Percentiles rank a stretch among this genome's conserved stretches.
These are phyloP conservation scores for Anarrhichthys ocellatus DNA, from an alignment of 2,113 vertebrate species.

Conservation along the genomic window DNA sequence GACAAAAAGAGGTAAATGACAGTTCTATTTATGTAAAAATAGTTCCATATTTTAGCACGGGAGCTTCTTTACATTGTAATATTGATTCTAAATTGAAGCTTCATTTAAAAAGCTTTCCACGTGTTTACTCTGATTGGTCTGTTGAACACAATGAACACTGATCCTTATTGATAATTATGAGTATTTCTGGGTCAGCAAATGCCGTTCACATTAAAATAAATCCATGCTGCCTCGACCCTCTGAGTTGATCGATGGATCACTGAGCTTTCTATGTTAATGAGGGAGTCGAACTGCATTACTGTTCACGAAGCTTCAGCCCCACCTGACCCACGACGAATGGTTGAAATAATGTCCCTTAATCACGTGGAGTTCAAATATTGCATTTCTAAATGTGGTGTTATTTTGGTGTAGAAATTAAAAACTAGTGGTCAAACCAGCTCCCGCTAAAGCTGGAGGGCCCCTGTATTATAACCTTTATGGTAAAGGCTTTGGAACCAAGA, in stretches of 20 bases:
- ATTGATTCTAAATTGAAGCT: not conserved
- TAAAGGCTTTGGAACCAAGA: too few species aligned
- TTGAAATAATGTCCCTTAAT: not conserved
- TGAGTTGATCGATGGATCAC: not conserved
- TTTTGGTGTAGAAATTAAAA: too few species aligned
- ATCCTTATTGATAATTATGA: constrained; percentile 13
- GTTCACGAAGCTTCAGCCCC: too few species aligned
- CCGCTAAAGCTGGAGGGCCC: too few species aligned
- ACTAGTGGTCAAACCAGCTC: too few species aligned
- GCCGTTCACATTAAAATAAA: not conserved
- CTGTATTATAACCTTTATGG: too few species aligned
- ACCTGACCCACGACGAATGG: too few species aligned
- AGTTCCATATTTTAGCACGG: not conserved
- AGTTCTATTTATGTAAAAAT: not conserved
- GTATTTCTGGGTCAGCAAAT: not conserved
- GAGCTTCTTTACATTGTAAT: not conserved
- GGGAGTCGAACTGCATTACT: not conserved
- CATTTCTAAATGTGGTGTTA: not conserved
- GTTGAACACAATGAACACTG: not conserved
- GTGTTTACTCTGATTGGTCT: not conserved
- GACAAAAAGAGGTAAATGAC: not conserved
- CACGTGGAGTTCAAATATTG: not conserved
- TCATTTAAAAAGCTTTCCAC: not conserved
- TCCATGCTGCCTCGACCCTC: not conserved
- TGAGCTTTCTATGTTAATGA: not conserved